Conservation (phyloP, 1,140 invertebrate species). For the Magallana gigas region DNA sequence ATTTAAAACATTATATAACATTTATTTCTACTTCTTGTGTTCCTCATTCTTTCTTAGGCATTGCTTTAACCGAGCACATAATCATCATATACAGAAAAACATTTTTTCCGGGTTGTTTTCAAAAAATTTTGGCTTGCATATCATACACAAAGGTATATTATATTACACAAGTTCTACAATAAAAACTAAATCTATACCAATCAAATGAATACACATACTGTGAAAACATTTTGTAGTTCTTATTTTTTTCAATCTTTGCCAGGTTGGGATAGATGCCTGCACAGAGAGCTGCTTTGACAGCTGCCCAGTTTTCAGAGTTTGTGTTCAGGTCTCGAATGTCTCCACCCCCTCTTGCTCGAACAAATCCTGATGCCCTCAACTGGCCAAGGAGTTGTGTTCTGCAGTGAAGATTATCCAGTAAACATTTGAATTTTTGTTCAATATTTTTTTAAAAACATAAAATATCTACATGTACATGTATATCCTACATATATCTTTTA, state of each 20-base stretch:
- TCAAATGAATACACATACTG: constrained; percentile 36
- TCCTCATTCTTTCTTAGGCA: no score
- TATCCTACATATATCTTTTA: no score
- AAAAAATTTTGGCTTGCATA: no score
- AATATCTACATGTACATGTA: no score
- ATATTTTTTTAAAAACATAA: neutral
- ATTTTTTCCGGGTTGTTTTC: no score
- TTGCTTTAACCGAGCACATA: no score
- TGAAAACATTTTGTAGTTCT: constrained; percentile 65
- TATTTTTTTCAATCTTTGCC: constrained; percentile 84
- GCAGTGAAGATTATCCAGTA: constrained; percentile 20
- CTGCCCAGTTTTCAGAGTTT: constrained; percentile 93
- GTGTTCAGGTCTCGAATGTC: constrained; percentile 89
- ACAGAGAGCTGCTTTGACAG: constrained; percentile 93
- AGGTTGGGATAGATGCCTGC: constrained; percentile 94
- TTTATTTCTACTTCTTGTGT: no score
- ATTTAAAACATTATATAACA: no score
- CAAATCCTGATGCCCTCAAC: constrained; percentile 90
- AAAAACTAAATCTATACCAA: no score
- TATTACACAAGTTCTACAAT: no score
- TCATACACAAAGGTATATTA: no score
- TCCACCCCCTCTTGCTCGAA: constrained; percentile 87
- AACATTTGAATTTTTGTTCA: neutral
- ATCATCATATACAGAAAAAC: no score
- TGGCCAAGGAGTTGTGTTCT: constrained; percentile 90